Percentiles rank a stretch among this genome's conserved stretches.
phyloP scores from a whole-genome alignment of 2,113 vertebrate genomes.

The Microcebus tavaratra region DNA sequence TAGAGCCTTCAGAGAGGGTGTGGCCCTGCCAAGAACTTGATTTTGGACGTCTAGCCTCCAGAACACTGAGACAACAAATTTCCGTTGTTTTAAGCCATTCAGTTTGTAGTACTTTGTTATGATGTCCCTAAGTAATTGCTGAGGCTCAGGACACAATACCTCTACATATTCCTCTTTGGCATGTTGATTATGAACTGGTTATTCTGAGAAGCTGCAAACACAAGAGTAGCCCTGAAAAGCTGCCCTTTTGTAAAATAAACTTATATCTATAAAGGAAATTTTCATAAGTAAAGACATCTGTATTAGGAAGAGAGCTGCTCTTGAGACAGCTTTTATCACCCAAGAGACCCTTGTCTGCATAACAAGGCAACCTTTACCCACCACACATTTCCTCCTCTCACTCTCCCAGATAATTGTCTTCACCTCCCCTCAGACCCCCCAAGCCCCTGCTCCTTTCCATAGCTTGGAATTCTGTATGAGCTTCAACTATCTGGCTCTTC shows the following conservation, averaged over 20 bases:
- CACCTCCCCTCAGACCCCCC: background rate
- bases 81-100: background rate
- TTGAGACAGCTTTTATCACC: background rate
- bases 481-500: background rate
- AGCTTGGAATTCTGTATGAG: background rate
- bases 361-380: background rate
- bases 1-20: background rate
- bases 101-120: background rate
- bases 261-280: background rate
- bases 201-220: background rate
- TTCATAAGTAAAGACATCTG: background rate
- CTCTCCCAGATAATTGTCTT: background rate
- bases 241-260: background rate
- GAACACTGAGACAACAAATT: background rate
- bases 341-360: background rate
- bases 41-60: background rate
- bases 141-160: background rate
- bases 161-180: background rate
- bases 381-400: background rate
- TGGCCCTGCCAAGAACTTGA: background rate
- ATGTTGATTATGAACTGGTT: background rate
- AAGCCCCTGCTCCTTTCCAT: background rate
- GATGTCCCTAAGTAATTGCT: background rate
- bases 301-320: background rate
- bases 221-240: background rate